Evolutionary conservation across 2,888 invertebrate species (phyloP), one percentile per base, ranked within the genome.

Genomic region (Aphodius granarius): DNA sequence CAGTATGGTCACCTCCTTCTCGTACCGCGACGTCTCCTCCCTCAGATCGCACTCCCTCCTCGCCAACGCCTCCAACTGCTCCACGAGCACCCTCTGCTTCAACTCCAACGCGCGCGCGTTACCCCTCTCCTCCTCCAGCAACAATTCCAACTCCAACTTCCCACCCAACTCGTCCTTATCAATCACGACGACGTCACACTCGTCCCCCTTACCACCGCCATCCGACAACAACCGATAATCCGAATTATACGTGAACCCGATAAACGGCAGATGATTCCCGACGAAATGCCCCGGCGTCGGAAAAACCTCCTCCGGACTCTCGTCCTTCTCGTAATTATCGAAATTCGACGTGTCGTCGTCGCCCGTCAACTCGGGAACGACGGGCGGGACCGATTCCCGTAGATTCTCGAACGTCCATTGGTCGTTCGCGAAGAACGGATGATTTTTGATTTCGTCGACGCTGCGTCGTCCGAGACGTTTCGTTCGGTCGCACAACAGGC

Each of bases 261-360:
- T 84, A 88, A 99, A 99, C 2, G 99, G 98, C 82, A 99, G 90
- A 88, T 99, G 98, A 88, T 99, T 98, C 76, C 98, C 99, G 77
- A 96, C 97, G 88, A 99, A 99, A 65, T 97, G 96, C 89, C 97
- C 99, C 74, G 99, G 98, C 81, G 95, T 92, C 22, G 98, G 97
- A 88, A 99, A 99, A 81, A 94, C 94, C 87, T 99, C 98, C 85
- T 97, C 96, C 0, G 96, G 91, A 19, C 93, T 92, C 85, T 97
- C 97, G 79, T 97, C 97, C 84, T 96, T 95, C 84, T 98, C 98
- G 78, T 98, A 95, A 83, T 98, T 98, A 87, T 99, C 99, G 88
- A 99, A 99, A 88, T 99, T 97, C 82, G 97, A 95, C 0, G 99
- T 98, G 87, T 99, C 99, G 86, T 98, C 98, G 86, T 99, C 99